These are phyloP conservation scores for Leuctra nigra DNA, from an alignment of 2,888 invertebrate genomes.

Conservation along the genomic window DNA sequence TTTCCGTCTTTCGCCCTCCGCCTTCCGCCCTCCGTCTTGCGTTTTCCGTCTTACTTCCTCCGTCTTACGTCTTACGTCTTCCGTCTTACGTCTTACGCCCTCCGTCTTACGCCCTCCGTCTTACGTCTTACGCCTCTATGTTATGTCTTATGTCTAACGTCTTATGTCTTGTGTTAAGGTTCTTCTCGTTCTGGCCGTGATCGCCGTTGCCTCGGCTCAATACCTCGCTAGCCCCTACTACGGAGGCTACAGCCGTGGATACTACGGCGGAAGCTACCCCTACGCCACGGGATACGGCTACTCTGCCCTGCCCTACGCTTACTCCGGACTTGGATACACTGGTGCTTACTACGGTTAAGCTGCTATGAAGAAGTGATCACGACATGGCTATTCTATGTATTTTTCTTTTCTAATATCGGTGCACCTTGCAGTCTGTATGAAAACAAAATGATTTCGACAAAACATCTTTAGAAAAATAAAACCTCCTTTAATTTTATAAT, in stretches of 20 bases:
- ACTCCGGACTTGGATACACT: conserved; percentile 11
- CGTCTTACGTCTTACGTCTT: neutral
- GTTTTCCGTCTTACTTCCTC: neutral
- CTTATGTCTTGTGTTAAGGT: neutral
- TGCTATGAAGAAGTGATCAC: neutral
- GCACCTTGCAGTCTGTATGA: conserved; percentile 10
- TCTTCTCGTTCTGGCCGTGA: conserved; percentile 13
- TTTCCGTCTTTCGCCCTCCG: neutral
- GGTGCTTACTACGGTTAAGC: conserved; percentile 18
- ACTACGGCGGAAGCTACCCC: conserved; percentile 16
- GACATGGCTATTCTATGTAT: neutral
- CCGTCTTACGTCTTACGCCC: neutral
- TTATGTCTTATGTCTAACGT: neutral
- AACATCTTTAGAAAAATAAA: conserved; percentile 9
- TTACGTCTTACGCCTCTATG: neutral
- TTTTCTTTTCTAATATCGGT: neutral
- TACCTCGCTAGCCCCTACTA: conserved; percentile 15
- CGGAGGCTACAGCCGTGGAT: neutral
- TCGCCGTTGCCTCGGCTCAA: conserved; percentile 15
- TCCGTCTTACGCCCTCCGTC: neutral
- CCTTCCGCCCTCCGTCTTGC: neutral
- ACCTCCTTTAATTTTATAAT: neutral
- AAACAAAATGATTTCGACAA: conserved; percentile 1
- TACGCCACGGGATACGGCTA: conserved; percentile 13
- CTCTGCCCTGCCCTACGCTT: conserved; percentile 13